phyloP scores from a whole-genome alignment of 2,888 invertebrate genomes.

The Amblyjoppa proteus region DNA sequence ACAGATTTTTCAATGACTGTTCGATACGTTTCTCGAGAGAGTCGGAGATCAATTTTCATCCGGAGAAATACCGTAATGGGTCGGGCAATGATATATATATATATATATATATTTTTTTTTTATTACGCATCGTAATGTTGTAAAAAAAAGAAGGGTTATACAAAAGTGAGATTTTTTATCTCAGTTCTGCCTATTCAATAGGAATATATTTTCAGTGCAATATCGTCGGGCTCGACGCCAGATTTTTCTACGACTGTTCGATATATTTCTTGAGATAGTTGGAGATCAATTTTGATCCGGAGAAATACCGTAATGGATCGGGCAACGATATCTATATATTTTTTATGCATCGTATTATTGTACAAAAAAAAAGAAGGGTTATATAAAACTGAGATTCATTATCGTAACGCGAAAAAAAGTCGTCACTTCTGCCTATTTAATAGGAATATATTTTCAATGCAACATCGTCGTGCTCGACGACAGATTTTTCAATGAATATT shows the following conservation, averaged over 20 bases:
- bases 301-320: neutral
- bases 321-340: neutral
- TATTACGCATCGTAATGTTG: neutral
- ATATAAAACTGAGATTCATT: neutral
- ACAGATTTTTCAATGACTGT: neutral
- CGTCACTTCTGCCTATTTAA: neutral
- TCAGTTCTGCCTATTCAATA: neutral
- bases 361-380: neutral
- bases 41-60: neutral
- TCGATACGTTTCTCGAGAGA: neutral
- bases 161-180: neutral
- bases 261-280: neutral
- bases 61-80: neutral
- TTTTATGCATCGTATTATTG: too few species aligned
- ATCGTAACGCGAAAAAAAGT: neutral
- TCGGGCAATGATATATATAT: neutral
- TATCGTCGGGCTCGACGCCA: neutral
- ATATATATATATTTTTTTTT: neutral
- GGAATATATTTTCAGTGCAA: neutral
- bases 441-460: conserved; percentile 1
- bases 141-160: neutral
- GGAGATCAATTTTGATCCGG: neutral
- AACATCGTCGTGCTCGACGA: neutral
- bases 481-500: too few species aligned
- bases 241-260: neutral